These are phyloP conservation scores for Bombus huntii DNA, from an alignment of 1,140 invertebrate genomes.

Conservation along the genomic window DNA sequence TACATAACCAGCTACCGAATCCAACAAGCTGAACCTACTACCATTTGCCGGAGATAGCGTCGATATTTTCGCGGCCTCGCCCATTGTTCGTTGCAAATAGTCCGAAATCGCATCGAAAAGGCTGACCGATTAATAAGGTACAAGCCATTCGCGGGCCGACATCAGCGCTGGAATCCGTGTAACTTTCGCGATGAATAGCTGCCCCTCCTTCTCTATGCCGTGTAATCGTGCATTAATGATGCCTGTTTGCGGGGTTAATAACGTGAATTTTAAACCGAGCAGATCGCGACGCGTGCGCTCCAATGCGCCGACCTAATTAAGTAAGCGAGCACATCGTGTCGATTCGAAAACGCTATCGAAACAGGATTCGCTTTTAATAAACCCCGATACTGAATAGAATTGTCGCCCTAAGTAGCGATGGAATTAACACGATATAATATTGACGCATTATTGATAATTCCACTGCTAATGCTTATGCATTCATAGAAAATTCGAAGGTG, in stretches of 20 bases:
- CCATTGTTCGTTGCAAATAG: neutral
- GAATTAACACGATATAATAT: too few species aligned
- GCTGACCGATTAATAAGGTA: constrained; percentile 20
- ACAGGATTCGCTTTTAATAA: constrained; percentile 2
- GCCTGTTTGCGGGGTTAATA: constrained; percentile 36
- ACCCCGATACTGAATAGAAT: neutral
- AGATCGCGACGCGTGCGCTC: neutral
- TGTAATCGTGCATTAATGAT: constrained; percentile 42
- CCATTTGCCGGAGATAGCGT: neutral
- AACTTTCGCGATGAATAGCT: constrained; percentile 11
- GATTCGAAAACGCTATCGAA: neutral
- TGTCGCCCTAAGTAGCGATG: neutral
- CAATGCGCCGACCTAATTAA: constrained; percentile 27
- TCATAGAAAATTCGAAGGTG: too few species aligned
- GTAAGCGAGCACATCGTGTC: neutral
- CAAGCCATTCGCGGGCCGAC: neutral
- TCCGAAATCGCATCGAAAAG: neutral
- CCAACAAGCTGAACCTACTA: neutral
- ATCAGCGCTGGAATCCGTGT: neutral
- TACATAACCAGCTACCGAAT: neutral
- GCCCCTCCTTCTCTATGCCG: neutral
- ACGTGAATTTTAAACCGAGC: constrained; percentile 35
- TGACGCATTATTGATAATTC: too few species aligned
- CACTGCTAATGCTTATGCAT: too few species aligned
- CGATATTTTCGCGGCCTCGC: neutral